Percentiles rank a stretch among this genome's conserved stretches.
Evolutionary conservation across 2,797 vertebrate species (phyloP).

Genomic region (Streptopelia turtur): DNA sequence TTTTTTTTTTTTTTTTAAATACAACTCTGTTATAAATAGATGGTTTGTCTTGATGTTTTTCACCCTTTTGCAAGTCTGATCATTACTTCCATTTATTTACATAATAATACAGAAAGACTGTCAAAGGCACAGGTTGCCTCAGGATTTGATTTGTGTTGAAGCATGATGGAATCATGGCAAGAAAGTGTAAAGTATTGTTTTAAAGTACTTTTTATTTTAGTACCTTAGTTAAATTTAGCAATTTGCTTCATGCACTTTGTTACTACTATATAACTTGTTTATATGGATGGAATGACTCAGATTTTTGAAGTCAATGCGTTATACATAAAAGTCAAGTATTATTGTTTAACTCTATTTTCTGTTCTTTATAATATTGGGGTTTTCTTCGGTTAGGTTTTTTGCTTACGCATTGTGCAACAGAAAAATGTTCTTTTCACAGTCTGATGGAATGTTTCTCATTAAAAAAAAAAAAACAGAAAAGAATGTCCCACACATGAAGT

Average conservation of each 20-base stretch:
- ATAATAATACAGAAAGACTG: constrained; percentile 78
- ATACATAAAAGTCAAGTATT: constrained; percentile 41
- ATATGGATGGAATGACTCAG: constrained; percentile 59
- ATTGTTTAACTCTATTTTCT: constrained; percentile 22
- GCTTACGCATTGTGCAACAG: constrained; percentile 5
- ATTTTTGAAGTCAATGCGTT: constrained; percentile 45
- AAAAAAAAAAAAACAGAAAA: constrained; percentile 10
- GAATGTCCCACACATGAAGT: constrained; percentile 19
- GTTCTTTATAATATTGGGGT: neutral
- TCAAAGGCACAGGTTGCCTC: constrained; percentile 91
- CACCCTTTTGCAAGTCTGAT: constrained; percentile 60
- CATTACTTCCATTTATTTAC: constrained; percentile 69
- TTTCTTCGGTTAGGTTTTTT: neutral
- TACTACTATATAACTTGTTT: constrained; percentile 52
- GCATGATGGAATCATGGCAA: constrained; percentile 85
- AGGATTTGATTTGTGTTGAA: constrained; percentile 82
- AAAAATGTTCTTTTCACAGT: constrained; percentile 39
- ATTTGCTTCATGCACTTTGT: constrained; percentile 74
- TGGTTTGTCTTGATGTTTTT: constrained; percentile 32
- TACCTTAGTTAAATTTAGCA: constrained; percentile 53
- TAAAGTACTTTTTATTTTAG: constrained; percentile 72
- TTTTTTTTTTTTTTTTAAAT: constrained; percentile 47
- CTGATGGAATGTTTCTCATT: constrained; percentile 39
- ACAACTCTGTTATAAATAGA: constrained; percentile 49
- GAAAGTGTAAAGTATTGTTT: constrained; percentile 82